Evolutionary conservation across 2,113 vertebrate genomes (phyloP).

Genomic region (Clarias batrachus): DNA sequence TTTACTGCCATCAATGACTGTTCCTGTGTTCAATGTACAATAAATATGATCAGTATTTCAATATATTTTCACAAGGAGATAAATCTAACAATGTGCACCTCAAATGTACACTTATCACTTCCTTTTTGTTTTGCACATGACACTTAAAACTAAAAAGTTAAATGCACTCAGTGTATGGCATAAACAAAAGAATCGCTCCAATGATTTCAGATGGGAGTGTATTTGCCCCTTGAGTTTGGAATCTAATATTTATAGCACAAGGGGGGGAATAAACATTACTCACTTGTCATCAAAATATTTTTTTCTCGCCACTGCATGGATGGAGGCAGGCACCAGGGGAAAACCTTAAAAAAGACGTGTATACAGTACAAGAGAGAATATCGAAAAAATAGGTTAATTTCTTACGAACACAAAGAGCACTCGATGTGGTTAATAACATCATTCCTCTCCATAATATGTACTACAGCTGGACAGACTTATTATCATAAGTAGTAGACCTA

Average conservation of each 20-base stretch:
- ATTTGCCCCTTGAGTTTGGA: conserved; percentile 23
- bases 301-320: conserved; percentile 90
- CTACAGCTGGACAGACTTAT: not conserved
- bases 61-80: too few relatives aligned
- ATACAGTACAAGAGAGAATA: not conserved
- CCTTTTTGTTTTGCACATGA: too few relatives aligned
- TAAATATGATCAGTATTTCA: too few relatives aligned
- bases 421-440: not conserved
- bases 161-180: not conserved
- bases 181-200: not conserved
- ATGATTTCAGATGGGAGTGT: not conserved
- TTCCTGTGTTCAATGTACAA: too few relatives aligned
- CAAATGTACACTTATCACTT: too few relatives aligned
- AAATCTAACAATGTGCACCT: too few relatives aligned
- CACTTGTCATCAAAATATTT: conserved; percentile 96
- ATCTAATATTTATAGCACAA: conserved; percentile 61
- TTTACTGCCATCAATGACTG: too few relatives aligned
- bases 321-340: conserved; percentile 87
- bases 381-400: not conserved
- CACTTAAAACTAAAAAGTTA: too few relatives aligned
- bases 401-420: not conserved
- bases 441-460: not conserved
- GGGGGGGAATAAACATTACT: conserved; percentile 66
- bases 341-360: conserved; percentile 74
- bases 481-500: not conserved